Percentiles rank a stretch among this genome's conserved stretches.
These are phyloP conservation scores for Phymanthus crucifer DNA, from an alignment of 92 coral and sea anemone genomes.

Conservation along the genomic window DNA sequence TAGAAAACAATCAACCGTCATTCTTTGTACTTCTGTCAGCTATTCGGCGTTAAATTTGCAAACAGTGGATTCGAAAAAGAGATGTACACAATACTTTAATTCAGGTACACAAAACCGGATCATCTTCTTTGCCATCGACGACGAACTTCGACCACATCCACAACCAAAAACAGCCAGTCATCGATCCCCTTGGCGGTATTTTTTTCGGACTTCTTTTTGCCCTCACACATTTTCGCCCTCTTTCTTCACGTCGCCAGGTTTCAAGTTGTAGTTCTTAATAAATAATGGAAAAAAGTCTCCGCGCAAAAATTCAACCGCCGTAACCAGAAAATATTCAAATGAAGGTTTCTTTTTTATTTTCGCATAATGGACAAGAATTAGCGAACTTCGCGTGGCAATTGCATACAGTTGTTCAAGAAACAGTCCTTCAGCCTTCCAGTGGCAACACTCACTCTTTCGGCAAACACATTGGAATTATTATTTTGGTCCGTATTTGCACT, in stretches of 20 bases:
- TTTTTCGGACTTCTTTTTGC: background rate
- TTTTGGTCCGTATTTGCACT: slow-evolving; percentile 2
- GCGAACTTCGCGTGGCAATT: background rate
- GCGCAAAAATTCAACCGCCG: slow-evolving; percentile 32
- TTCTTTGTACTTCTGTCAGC: slow-evolving; percentile 68
- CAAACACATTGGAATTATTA: slow-evolving; percentile 8
- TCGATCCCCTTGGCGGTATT: background rate
- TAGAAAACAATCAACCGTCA: slow-evolving; percentile 68
- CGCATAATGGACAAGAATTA: background rate
- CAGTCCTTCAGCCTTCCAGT: background rate
- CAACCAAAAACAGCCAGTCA: background rate
- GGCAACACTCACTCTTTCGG: background rate
- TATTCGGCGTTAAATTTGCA: slow-evolving; percentile 77
- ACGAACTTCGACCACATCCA: background rate
- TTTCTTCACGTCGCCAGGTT: slow-evolving; percentile 21
- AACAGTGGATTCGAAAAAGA: slow-evolving; percentile 23
- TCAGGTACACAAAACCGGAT: background rate
- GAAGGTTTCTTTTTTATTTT: slow-evolving; percentile 3
- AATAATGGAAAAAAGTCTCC: slow-evolving; percentile 69
- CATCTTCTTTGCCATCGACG: background rate
- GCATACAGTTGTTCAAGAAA: background rate
- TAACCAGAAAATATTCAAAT: slow-evolving; percentile 40
- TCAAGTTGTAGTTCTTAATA: slow-evolving; percentile 51
- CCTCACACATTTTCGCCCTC: background rate
- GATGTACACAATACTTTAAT: background rate